Conservation (phyloP, 2,888 invertebrate species). For the Cantharis rufa region DNA sequence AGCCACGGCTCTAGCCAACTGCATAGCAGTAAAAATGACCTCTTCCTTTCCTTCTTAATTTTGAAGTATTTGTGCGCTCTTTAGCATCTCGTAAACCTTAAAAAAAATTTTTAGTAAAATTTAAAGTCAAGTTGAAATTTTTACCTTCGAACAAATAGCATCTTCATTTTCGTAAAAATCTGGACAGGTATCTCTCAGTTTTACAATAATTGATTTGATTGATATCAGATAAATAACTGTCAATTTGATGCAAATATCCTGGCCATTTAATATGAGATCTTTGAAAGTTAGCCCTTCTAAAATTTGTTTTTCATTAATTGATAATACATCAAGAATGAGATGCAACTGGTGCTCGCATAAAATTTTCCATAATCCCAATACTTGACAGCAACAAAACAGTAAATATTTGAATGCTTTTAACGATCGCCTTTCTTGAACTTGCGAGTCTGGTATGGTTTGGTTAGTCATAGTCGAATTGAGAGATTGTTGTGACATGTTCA, state of each 20-base stretch:
- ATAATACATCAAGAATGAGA: constrained; percentile 71
- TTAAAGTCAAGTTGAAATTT: not conserved
- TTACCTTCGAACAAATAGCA: constrained; percentile 91
- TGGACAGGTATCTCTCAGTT: constrained; percentile 89
- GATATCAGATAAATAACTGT: constrained; percentile 93
- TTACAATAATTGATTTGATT: constrained; percentile 86
- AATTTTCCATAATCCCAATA: constrained; percentile 91
- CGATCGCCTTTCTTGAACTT: constrained; percentile 74
- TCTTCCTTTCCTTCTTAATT: constrained; percentile 78
- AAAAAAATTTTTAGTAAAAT: not conserved
- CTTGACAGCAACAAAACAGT: constrained; percentile 78
- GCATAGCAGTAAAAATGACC: constrained; percentile 75
- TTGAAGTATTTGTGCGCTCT: constrained; percentile 76
- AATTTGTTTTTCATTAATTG: constrained; percentile 67
- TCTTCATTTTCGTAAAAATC: constrained; percentile 93
- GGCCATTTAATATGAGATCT: constrained; percentile 77
- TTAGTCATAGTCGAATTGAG: constrained; percentile 37
- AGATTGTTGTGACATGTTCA: constrained; percentile 36
- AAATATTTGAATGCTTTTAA: constrained; percentile 72
- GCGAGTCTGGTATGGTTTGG: constrained; percentile 55
- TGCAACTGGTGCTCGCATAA: constrained; percentile 91
- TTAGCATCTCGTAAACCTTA: constrained; percentile 85
- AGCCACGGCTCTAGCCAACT: constrained; percentile 86
- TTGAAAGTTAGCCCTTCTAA: constrained; percentile 69
- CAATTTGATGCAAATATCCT: constrained; percentile 77